Conservation (phyloP, 2,888 invertebrate species). For the Hymenopus coronatus region DNA sequence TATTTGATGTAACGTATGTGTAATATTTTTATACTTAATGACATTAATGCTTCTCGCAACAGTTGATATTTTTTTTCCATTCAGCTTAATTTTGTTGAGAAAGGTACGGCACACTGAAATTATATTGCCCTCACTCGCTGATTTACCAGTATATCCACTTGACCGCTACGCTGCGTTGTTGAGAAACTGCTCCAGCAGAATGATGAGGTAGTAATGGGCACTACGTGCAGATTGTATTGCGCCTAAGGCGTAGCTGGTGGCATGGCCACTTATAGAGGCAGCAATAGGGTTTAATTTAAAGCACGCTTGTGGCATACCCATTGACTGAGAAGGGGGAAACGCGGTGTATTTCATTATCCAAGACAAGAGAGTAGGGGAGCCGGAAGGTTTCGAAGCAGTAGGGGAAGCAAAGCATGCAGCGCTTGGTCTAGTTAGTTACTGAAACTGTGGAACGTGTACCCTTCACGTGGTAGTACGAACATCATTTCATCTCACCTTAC, state of each 20-base stretch:
- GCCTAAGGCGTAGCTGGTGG: neutral
- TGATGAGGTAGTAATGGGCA: neutral
- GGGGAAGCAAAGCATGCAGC: neutral
- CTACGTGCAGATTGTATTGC: neutral
- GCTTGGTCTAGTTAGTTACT: neutral
- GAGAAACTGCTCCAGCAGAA: neutral
- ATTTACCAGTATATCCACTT: neutral
- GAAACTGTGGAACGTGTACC: neutral
- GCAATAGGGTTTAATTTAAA: neutral
- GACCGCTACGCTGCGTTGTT: neutral
- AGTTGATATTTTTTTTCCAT: too few species aligned
- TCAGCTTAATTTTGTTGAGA: too few species aligned
- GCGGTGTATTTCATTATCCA: neutral
- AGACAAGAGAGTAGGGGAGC: neutral
- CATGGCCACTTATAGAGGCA: neutral
- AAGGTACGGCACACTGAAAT: too few species aligned
- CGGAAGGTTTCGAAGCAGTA: neutral
- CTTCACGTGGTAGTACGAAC: neutral
- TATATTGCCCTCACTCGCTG: too few species aligned
- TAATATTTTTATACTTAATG: too few species aligned
- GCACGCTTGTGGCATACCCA: neutral
- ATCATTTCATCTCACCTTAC: too few species aligned
- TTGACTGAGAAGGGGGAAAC: neutral
- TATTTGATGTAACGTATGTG: too few species aligned
- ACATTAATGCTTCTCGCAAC: too few species aligned